phyloP scores from a whole-genome alignment of 2,113 vertebrate genomes.

The Dipodomys spectabilis region DNA sequence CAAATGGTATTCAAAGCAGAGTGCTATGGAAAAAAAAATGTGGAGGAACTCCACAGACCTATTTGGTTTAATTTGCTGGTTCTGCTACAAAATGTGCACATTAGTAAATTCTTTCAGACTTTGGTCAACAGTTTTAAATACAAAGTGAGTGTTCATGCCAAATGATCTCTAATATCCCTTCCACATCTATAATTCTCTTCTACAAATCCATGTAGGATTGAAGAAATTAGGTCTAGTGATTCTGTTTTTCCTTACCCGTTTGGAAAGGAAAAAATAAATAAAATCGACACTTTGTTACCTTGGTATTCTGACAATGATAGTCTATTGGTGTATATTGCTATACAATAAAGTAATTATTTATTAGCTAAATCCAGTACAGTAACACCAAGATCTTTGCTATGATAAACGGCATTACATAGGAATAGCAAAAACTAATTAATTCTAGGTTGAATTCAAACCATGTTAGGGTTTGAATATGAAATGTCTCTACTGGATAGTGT shows the following conservation, averaged over 20 bases:
- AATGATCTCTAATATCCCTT: neutral
- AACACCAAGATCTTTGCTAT: neutral
- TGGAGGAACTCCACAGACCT: neutral
- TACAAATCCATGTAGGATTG: neutral
- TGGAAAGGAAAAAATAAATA: neutral
- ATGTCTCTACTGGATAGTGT: too few species aligned
- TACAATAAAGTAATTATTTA: too few species aligned
- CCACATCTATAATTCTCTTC: neutral
- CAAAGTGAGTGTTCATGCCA: neutral
- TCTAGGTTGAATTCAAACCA: neutral
- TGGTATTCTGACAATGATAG: neutral
- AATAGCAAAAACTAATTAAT: neutral
- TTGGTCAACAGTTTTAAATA: neutral
- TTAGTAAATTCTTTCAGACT: neutral
- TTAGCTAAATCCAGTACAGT: neutral
- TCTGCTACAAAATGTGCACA: neutral
- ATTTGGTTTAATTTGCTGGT: neutral
- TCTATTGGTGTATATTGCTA: too few species aligned
- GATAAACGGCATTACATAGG: neutral
- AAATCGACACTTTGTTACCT: neutral
- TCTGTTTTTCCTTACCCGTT: neutral
- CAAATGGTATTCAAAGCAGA: neutral
- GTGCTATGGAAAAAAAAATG: neutral
- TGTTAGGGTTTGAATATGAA: too few species aligned
- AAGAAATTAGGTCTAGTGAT: neutral